A percentile compares a stretch with the other conserved stretches of the same genome.
Evolutionary conservation across 2,113 vertebrate genomes (phyloP).

Genomic region (Arenaria interpres): DNA sequence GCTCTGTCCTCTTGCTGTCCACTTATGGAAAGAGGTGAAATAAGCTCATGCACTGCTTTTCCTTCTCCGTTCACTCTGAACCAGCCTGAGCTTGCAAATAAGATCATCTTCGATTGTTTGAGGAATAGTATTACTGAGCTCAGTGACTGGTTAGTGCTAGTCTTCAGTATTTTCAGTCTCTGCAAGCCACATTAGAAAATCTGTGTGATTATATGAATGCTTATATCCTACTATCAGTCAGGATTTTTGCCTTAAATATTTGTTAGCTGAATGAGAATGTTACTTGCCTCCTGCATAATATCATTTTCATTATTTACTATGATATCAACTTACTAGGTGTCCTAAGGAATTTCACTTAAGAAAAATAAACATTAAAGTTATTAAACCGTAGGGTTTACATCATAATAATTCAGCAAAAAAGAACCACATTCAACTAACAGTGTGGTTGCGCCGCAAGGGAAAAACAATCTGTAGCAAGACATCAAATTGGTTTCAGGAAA

Average conservation of each 20-base stretch:
- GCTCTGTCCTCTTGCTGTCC: neutral
- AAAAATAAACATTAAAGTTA: neutral
- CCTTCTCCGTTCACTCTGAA: neutral
- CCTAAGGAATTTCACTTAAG: neutral
- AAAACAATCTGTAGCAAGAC: constrained; percentile 56
- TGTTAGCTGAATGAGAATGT: neutral
- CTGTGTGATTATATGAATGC: neutral
- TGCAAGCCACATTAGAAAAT: neutral
- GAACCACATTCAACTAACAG: neutral
- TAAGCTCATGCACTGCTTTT: neutral
- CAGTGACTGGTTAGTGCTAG: neutral
- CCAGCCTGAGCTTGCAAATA: neutral
- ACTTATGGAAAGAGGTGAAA: neutral
- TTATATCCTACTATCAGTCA: neutral
- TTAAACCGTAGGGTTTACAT: neutral
- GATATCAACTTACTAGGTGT: neutral
- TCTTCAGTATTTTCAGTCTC: neutral
- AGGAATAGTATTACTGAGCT: neutral
- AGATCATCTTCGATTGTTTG: neutral
- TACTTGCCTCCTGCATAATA: neutral
- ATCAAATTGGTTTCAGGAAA: constrained; percentile 68
- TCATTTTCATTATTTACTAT: neutral
- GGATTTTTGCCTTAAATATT: neutral
- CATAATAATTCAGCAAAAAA: neutral
- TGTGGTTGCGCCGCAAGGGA: neutral